Conservation (phyloP, 2,113 vertebrate species). For the Calidris pugnax region DNA sequence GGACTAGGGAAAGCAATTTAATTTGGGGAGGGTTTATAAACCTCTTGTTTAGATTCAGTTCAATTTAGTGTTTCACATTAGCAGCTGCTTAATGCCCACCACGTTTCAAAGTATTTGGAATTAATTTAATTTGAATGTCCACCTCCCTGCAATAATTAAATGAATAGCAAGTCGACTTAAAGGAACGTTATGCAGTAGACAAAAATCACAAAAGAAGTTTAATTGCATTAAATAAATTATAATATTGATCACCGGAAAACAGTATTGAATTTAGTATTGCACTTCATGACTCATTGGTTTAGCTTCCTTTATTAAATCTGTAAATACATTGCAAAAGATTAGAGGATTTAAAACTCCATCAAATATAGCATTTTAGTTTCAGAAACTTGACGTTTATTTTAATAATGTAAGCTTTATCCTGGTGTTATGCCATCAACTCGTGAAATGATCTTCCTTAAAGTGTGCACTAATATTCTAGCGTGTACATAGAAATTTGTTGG, state of each 20-base stretch:
- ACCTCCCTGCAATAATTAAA: slow-evolving; percentile 41
- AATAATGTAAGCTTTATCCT: background rate
- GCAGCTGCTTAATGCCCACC: slow-evolving; percentile 28
- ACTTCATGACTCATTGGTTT: background rate
- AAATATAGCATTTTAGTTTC: background rate
- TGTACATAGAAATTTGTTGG: background rate
- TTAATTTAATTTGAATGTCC: slow-evolving; percentile 45
- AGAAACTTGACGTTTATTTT: background rate
- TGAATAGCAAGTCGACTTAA: slow-evolving; percentile 31
- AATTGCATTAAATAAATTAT: slow-evolving; percentile 54
- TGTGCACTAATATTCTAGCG: background rate
- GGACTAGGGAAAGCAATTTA: background rate
- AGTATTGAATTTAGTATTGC: slow-evolving; percentile 13
- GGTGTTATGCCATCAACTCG: background rate
- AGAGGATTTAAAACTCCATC: background rate
- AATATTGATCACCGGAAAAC: slow-evolving; percentile 40
- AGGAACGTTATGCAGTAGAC: background rate
- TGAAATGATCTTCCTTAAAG: background rate
- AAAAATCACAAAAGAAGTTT: slow-evolving; percentile 33
- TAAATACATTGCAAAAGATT: background rate
- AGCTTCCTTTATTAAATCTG: background rate
- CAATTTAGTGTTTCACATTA: slow-evolving; percentile 44
- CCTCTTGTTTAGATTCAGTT: slow-evolving; percentile 43
- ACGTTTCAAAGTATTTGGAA: slow-evolving; percentile 30
- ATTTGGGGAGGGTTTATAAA: slow-evolving; percentile 1